A percentile compares a stretch with the other conserved stretches of the same genome.
phyloP scores from a whole-genome alignment of 2,113 vertebrate species.

The Phoenicopterus ruber region DNA sequence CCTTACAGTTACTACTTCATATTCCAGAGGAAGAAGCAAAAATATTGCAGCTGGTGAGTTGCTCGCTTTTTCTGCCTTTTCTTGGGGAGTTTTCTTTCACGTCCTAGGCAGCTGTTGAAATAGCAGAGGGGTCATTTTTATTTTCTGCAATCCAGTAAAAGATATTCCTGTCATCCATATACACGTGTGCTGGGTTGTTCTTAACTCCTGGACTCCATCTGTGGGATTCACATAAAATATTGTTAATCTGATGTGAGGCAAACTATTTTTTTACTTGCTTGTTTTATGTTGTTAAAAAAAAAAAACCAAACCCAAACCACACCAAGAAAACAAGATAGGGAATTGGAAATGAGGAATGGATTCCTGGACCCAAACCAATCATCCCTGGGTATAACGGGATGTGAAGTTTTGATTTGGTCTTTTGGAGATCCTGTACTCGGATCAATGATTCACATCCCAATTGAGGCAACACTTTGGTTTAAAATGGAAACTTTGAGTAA shows the following conservation, averaged over 20 bases:
- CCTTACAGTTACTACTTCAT: not conserved
- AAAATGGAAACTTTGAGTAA: not conserved
- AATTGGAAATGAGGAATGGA: not conserved
- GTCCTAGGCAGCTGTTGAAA: not conserved
- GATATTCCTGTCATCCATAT: not conserved
- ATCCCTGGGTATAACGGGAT: not conserved
- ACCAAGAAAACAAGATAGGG: not conserved
- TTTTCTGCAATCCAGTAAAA: not conserved
- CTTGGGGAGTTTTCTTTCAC: not conserved
- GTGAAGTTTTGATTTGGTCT: not conserved
- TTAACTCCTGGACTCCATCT: not conserved
- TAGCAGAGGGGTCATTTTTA: not conserved
- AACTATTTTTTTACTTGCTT: not conserved
- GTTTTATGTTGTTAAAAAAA: not conserved
- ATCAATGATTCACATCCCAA: not conserved
- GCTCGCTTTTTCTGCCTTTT: not conserved
- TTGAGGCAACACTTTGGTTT: not conserved
- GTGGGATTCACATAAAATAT: not conserved
- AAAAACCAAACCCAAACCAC: not conserved
- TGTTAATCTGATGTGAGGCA: not conserved
- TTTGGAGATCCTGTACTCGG: not conserved
- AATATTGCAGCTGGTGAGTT: not conserved
- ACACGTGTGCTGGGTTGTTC: not conserved
- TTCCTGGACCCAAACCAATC: not conserved
- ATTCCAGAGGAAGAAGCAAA: not conserved